These are phyloP conservation scores for Ariolimax columbianus DNA, from an alignment of 2,888 invertebrate genomes.

Conservation along the genomic window DNA sequence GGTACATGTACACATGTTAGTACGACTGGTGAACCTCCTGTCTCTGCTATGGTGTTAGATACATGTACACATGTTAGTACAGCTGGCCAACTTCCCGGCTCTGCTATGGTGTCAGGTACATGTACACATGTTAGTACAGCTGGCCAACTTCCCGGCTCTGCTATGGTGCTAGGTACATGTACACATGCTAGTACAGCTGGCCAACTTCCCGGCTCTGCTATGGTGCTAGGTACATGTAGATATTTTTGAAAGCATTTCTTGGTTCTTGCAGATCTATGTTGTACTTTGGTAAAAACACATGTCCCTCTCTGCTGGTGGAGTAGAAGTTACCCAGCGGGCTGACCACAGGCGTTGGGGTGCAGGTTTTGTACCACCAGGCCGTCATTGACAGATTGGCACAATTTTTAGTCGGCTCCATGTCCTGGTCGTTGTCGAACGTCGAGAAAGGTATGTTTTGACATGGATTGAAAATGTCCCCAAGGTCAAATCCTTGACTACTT, in stretches of 20 bases:
- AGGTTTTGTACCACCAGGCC: constrained; percentile 23
- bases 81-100: too few relatives aligned
- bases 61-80: too few relatives aligned
- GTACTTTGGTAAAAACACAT: constrained; percentile 9
- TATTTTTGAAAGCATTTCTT: background rate
- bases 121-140: too few relatives aligned
- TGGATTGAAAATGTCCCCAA: background rate
- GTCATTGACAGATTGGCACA: background rate
- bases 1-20: too few relatives aligned
- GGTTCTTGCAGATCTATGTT: background rate
- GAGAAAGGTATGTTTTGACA: constrained; percentile 2
- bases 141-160: background rate
- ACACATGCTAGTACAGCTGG: too few relatives aligned
- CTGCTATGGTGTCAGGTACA: too few relatives aligned
- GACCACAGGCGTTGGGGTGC: background rate
- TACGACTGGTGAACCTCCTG: too few relatives aligned
- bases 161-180: constrained; percentile 11
- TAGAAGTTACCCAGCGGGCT: constrained; percentile 6
- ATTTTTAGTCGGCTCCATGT: background rate
- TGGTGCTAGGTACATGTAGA: constrained; percentile 16
- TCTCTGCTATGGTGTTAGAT: too few relatives aligned
- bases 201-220: background rate
- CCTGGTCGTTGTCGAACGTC: constrained; percentile 16
- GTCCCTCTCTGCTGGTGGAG: background rate
- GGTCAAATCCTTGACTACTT: background rate